Percentiles rank a stretch among this genome's conserved stretches.
These are phyloP conservation scores for Prionace glauca DNA, from an alignment of 2,797 vertebrate species.

Conservation along the genomic window DNA sequence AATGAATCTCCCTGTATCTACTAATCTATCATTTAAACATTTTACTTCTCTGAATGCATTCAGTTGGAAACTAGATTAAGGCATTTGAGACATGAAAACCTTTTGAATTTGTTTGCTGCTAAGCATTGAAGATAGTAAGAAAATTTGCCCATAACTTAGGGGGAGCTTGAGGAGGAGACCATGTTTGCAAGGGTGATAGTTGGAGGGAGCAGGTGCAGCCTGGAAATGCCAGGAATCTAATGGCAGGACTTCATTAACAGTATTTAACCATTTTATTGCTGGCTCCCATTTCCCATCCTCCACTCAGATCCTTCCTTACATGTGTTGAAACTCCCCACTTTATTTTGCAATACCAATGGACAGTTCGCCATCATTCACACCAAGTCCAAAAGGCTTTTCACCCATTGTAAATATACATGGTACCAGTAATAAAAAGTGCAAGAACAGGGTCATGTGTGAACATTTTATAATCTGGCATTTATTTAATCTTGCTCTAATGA, in stretches of 20 bases:
- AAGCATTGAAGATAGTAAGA: background rate
- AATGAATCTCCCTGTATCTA: background rate
- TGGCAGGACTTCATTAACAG: background rate
- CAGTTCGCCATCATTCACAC: background rate
- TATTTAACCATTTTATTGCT: background rate
- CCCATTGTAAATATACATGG: background rate
- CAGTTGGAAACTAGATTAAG: background rate
- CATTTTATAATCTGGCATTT: background rate
- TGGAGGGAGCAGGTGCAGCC: too few relatives aligned
- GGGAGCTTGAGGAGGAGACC: background rate
- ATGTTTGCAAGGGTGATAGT: background rate
- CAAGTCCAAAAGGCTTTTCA: background rate
- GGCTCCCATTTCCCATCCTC: too few relatives aligned
- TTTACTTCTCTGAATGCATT: constrained; percentile 28
- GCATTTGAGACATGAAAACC: background rate
- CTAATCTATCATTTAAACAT: constrained; percentile 32
- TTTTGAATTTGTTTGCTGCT: background rate
- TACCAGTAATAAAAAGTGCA: background rate
- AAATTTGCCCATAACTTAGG: background rate
- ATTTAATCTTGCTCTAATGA: background rate
- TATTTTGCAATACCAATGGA: background rate
- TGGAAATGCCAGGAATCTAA: background rate
- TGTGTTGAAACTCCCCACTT: background rate
- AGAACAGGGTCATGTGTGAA: background rate
- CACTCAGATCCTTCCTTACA: too few relatives aligned